Conservation (phyloP, 2,888 invertebrate species). For the Yponomeuta evonymella region DNA sequence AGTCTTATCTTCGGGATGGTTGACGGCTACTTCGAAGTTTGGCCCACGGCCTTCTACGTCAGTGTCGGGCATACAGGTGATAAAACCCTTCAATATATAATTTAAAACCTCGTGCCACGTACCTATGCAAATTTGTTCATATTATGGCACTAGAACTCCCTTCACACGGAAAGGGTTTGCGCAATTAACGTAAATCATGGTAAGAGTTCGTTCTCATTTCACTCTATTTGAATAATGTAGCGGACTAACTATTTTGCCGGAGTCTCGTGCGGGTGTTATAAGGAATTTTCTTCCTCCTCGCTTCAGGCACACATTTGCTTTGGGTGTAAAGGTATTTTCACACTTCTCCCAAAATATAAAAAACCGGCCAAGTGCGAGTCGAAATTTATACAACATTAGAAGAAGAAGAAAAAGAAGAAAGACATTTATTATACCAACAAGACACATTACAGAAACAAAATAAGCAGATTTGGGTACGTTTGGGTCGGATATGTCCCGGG, state of each 20-base stretch:
- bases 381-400: too few species aligned
- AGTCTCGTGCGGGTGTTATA: not conserved
- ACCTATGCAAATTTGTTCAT: conserved; percentile 22
- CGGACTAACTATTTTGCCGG: not conserved
- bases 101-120: not conserved
- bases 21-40: conserved; percentile 78
- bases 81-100: conserved; percentile 8
- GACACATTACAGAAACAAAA: too few species aligned
- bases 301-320: not conserved
- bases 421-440: too few species aligned
- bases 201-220: conserved; percentile 1
- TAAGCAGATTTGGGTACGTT: too few species aligned
- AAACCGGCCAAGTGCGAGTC: too few species aligned
- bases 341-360: too few species aligned
- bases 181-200: not conserved
- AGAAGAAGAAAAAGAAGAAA: too few species aligned
- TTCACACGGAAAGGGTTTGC: not conserved
- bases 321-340: too few species aligned
- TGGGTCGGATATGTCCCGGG: too few species aligned
- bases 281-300: not conserved
- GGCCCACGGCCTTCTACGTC: conserved; percentile 84
- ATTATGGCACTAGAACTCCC: not conserved
- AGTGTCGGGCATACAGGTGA: conserved; percentile 82
- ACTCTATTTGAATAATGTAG: not conserved
- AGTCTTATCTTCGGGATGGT: conserved; percentile 83